Evolutionary conservation across 1,140 invertebrate species (phyloP).

Genomic region (Manduca sexta): DNA sequence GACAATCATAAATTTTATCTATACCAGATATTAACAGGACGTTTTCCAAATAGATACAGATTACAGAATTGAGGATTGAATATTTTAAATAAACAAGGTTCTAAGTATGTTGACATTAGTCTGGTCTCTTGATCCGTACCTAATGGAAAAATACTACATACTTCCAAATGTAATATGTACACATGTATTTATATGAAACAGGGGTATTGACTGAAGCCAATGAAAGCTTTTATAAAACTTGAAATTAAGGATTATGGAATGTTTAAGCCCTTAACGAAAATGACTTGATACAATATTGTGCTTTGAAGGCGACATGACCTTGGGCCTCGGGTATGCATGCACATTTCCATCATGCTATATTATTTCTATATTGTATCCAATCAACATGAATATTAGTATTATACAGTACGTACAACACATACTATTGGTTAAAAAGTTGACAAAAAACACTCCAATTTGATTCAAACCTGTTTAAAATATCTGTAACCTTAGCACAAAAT

Average conservation of each 20-base stretch:
- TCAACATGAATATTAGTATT: slow-evolving; percentile 47
- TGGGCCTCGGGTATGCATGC: background rate
- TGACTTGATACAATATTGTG: slow-evolving; percentile 54
- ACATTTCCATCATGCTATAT: slow-evolving; percentile 3
- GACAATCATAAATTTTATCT: slow-evolving; percentile 6
- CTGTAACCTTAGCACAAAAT: slow-evolving; percentile 52
- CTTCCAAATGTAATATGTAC: background rate
- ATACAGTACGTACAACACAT: slow-evolving; percentile 40
- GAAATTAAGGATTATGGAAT: slow-evolving; percentile 64
- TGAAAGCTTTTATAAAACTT: slow-evolving; percentile 53
- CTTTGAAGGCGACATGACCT: slow-evolving; percentile 15
- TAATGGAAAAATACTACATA: background rate
- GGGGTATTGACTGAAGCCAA: slow-evolving; percentile 44
- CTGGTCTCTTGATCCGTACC: background rate
- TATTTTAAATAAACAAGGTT: background rate
- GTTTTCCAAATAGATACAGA: slow-evolving; percentile 25
- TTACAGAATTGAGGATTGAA: background rate
- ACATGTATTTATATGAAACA: slow-evolving; percentile 9
- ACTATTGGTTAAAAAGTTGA: slow-evolving; percentile 40
- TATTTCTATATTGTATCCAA: slow-evolving; percentile 45
- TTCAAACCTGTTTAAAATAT: slow-evolving; percentile 45
- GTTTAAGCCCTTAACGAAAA: slow-evolving; percentile 60
- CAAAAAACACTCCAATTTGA: slow-evolving; percentile 64
- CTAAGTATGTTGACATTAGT: too few species aligned
- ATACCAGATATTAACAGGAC: slow-evolving; percentile 13